Conservation (phyloP, 1,140 invertebrate genomes). For the Diachasmimorpha longicaudata region DNA sequence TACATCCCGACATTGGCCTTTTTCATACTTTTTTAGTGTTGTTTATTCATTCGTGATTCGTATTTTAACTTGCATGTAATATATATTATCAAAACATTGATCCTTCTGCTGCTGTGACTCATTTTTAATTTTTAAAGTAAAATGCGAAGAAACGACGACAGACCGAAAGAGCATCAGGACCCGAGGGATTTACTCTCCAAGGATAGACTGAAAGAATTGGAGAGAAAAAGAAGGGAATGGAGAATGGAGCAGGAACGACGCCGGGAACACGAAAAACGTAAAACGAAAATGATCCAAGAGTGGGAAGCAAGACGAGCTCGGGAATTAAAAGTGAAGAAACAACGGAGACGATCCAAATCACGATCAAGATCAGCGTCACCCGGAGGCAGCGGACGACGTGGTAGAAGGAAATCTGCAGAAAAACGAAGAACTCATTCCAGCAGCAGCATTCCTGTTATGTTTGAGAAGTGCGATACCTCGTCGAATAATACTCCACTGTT, state of each 20-base stretch:
- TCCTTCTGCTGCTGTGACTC: not conserved
- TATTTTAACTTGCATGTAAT: not conserved
- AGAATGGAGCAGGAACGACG: slow-evolving; percentile 25
- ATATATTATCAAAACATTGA: not conserved
- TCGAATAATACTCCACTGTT: slow-evolving; percentile 33
- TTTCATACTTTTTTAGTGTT: not conserved
- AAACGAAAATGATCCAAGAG: slow-evolving; percentile 28
- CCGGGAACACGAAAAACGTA: slow-evolving; percentile 28
- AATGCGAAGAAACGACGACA: not conserved
- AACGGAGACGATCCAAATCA: slow-evolving; percentile 22
- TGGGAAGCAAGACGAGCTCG: slow-evolving; percentile 22
- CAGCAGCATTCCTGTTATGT: slow-evolving; percentile 30
- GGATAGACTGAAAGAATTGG: not conserved
- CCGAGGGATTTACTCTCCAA: not conserved
- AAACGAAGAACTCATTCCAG: not conserved
- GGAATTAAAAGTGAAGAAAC: not conserved
- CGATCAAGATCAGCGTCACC: not conserved
- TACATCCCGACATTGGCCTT: no score
- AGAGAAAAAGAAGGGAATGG: slow-evolving; percentile 23
- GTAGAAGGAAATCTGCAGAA: slow-evolving; percentile 21
- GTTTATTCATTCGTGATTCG: not conserved
- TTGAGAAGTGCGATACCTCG: slow-evolving; percentile 34
- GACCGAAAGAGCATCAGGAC: not conserved
- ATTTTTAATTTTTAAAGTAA: not conserved
- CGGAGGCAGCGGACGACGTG: not conserved